Evolutionary conservation across 92 coral and sea anemone species (phyloP), one percentile per base, ranked within the genome.

Genomic region (Phenganax stokvisi): DNA sequence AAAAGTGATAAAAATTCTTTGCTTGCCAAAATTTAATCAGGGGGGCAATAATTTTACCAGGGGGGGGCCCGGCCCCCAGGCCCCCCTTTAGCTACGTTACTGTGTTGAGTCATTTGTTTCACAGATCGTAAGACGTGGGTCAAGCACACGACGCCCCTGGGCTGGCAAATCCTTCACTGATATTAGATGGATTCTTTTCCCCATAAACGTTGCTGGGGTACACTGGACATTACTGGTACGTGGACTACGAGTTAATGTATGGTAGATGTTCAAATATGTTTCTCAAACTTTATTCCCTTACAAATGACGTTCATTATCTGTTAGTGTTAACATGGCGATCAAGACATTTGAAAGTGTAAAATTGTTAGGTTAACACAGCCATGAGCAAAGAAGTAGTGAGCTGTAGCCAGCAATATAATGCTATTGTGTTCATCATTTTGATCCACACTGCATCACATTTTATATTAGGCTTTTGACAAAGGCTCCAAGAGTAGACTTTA

Each of bases 221-320:
- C 91, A 88, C 66, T 88, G 88, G 86, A 88, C 86, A 30, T 75
- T 88, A 72, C 56, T 88, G 88, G 91, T 81, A 85, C 79, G 90
- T 83, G 9, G 3, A 37, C 3, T 37, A 37, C 47, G 5, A 37
- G 5, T 37, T 2, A 37, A 5, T 37, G 47, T 5, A 37, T 37
- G 47, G 47, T 37, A 37, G 47, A 37, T 37, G 47, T 37, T 37
- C 47, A 37, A 37, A 37, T 37, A 37, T 37, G 47, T 37, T 37
- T 37, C 47, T 37, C 47, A 37, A 37, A 37, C 47, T 37, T 37
- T 37, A 20, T 37, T 5, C 47, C 5, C 47, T 37, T 37, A 5
- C 47, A 37, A 37, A 37, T 37, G 47, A 37, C 3, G 47, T 37
- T 37, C 47, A 37, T 37, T 37, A 37, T 37, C 47, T 37, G 47